Evolutionary conservation across 2,113 vertebrate genomes (phyloP), one percentile per base, ranked within the genome.

Genomic region (Pelusios castaneus): DNA sequence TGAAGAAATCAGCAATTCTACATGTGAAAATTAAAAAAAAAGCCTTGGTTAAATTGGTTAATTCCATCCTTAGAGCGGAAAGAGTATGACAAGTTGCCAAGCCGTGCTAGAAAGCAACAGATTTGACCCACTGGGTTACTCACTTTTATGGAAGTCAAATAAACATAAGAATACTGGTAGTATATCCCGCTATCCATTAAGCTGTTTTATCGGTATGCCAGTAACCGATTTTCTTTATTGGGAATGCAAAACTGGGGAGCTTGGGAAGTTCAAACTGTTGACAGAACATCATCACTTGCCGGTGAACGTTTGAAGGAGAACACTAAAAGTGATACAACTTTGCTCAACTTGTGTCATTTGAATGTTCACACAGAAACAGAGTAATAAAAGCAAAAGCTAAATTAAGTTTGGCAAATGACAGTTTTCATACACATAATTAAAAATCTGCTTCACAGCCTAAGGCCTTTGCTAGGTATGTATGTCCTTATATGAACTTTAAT

Each of bases 311-410:
- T 16, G 34, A 91, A 10, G 10, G 75, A 75, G 92, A 90, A n/a
- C 76, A 89, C 41, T 56, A 67, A 85, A 90, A 84, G 47, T 80
- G 82, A 38, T 85, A 0, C n/a, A 78, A 85, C 47, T 92, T 86
- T 87, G 19, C 24, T 81, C 73, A 19, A 6, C 16, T 87, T 85
- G 22, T 89, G 41, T 87, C 78, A 81, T 49, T 55, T 54, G 76
- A 51, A 90, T 75, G 12, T 87, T 85, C 90, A 89, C 89, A 56
- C 25, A 94, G 91, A 92, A 95, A 82, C 45, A 79, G 43, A 90
- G 80, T 27, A 93, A 85, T 6, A 27, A 27, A 58, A 85, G n/a
- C 58, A 93, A 94, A 90, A 38, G 19, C 24, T 91, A 25, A 49
- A 13, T 78, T 90, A 87, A 63, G 24, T 73, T 86, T 91, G 82